Base-by-base conservation (phyloP, 2,888 invertebrate genomes). In the Melanostoma scalare region DNA sequence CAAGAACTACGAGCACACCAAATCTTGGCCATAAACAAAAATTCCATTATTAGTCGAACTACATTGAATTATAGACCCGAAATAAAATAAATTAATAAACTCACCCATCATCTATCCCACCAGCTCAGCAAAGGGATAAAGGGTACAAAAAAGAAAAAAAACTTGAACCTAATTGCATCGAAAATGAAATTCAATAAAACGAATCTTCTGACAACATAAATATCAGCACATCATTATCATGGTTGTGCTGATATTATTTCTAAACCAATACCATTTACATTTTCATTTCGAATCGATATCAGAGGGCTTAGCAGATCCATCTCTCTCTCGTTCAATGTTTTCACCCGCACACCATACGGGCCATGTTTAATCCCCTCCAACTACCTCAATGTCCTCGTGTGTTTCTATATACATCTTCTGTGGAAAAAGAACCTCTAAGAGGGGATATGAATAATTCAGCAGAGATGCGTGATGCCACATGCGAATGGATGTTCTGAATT, bases 361-460 rank as follows among this genome's bases (percentile, higher is more conserved):
- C 10, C 10, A 20, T 33, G 10, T 69, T 50, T 56, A 75, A 65
- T 58, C 38, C 42, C 55, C 42, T 4, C 20, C n/a, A 31, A 31
- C 42, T 20, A 4, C 38, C 30, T 10, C 4, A n/a, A 42, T 10
- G 10, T 3, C 10, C 4, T 46, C 3, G 44, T 46, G 3, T 46
- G 44, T 3, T 10, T 10, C 3, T 10, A 10, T 10, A 46, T 46
- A 46, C 2, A 10, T 46, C 20, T 20, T 20, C 20, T 20, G 20
- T 20, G 20, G 20, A 20, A 50, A 36, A 56, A 63, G 50, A 56
- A 61, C 46, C 44, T 52, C 52, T 4, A 30, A 50, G 60, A 56
- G 74, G 40, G 61, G 67, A 63, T 82, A 82, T 82, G 82, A 82
- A 82, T 82, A 82, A 82, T 82, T 82, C 82, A 82, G 68, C 68